phyloP scores from a whole-genome alignment of 2,113 vertebrate species.

The Nibea albiflora region DNA sequence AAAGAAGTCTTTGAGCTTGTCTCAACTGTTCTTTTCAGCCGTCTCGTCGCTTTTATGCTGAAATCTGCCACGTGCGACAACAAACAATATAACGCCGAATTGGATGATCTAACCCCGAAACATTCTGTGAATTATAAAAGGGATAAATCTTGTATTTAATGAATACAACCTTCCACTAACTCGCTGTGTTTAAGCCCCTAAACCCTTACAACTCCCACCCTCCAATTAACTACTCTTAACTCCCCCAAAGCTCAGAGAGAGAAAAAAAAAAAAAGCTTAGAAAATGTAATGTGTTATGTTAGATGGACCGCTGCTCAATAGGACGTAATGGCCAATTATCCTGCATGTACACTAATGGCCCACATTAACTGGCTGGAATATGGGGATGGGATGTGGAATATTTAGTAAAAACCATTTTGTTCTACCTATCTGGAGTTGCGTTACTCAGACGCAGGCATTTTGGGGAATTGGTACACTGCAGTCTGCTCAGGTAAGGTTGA shows the following conservation, averaged over 20 bases:
- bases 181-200: conserved; percentile 36
- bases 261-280: conserved; percentile 37
- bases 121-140: conserved; percentile 50
- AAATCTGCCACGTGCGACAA: not conserved
- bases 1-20: conserved; percentile 1
- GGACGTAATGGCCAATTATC: conserved; percentile 79
- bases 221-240: conserved; percentile 58
- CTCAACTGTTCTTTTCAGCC: conserved; percentile 3
- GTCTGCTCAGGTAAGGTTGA: conserved; percentile 37
- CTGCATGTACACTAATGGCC: conserved; percentile 71
- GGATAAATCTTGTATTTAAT: conserved; percentile 53
- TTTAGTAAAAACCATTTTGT: conserved; percentile 66
- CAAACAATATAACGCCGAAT: conserved; percentile 3
- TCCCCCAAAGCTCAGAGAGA: conserved; percentile 25
- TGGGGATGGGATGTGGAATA: conserved; percentile 53
- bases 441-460: conserved; percentile 25
- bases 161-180: conserved; percentile 6
- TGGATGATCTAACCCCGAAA: conserved; percentile 14
- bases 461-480: conserved; percentile 10
- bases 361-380: conserved; percentile 69
- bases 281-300: conserved; percentile 64
- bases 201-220: conserved; percentile 27
- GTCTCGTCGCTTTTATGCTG: not conserved
- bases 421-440: conserved; percentile 35
- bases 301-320: conserved; percentile 64